Conservation (phyloP, 2,797 vertebrate species). For the Phrynocephalus vlangalii region DNA sequence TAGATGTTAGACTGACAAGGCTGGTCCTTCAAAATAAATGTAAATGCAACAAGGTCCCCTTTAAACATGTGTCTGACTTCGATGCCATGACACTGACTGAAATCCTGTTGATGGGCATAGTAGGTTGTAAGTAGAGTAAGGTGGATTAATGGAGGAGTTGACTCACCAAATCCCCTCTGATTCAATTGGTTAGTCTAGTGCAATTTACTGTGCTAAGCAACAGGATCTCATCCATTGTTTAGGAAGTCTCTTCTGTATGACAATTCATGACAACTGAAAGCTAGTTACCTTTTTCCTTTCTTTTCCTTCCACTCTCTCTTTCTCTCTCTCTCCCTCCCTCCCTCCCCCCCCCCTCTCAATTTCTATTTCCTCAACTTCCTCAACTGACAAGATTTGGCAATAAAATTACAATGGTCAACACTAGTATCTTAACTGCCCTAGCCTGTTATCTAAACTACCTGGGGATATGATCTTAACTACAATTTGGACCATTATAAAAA, state of each 20-base stretch:
- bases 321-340: not conserved
- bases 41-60: not conserved
- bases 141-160: no score
- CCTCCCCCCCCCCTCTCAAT: not conserved
- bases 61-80: not conserved
- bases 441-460: constrained; percentile 55
- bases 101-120: no score
- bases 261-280: not conserved
- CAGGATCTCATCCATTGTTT: no score
- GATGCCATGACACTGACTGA: not conserved
- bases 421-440: constrained; percentile 42
- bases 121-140: no score
- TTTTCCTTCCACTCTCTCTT: no score
- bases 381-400: constrained; percentile 12
- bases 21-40: not conserved
- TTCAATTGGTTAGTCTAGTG: no score
- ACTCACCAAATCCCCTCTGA: no score
- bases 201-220: no score
- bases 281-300: not conserved
- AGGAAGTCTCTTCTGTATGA: no score
- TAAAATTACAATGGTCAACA: constrained; percentile 33
- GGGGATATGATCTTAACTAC: constrained; percentile 69
- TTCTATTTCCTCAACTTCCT: constrained; percentile 1
- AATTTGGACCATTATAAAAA: constrained; percentile 63
- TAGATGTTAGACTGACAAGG: not conserved